phyloP scores from a whole-genome alignment of 1,140 invertebrate species.

The Scaptomyza pallida region DNA sequence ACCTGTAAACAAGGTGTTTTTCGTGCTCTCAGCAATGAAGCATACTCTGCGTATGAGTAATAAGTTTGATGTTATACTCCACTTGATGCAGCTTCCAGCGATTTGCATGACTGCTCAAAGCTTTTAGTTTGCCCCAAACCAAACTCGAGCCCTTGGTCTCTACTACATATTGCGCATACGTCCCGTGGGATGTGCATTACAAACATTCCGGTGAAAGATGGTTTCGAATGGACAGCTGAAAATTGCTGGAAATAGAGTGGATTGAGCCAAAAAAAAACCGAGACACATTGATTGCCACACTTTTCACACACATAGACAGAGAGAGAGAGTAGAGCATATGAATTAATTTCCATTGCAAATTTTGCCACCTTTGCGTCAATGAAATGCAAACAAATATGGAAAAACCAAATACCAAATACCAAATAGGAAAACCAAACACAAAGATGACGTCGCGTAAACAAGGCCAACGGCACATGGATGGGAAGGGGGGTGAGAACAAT shows the following conservation, averaged over 20 bases:
- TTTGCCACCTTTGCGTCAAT: slow-evolving; percentile 69
- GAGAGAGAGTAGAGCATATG: slow-evolving; percentile 39
- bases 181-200: slow-evolving; percentile 27
- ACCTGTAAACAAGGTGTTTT: neutral
- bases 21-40: neutral
- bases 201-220: slow-evolving; percentile 38
- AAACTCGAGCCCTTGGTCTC: neutral
- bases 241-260: neutral
- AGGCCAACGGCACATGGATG: slow-evolving; percentile 68
- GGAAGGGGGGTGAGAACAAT: slow-evolving; percentile 25
- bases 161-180: slow-evolving; percentile 29
- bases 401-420: slow-evolving; percentile 40
- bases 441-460: slow-evolving; percentile 45
- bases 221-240: neutral
- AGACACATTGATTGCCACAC: neutral
- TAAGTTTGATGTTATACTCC: slow-evolving; percentile 19
- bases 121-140: slow-evolving; percentile 23
- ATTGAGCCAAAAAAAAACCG: neutral
- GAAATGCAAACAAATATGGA: slow-evolving; percentile 71
- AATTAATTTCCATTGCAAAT: slow-evolving; percentile 80
- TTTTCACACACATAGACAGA: slow-evolving; percentile 10
- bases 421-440: slow-evolving; percentile 51
- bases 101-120: slow-evolving; percentile 38
- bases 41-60: slow-evolving; percentile 40
- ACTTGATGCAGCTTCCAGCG: slow-evolving; percentile 8